Base-by-base conservation (phyloP, 2,113 vertebrate genomes). In the Xenus cinereus region DNA sequence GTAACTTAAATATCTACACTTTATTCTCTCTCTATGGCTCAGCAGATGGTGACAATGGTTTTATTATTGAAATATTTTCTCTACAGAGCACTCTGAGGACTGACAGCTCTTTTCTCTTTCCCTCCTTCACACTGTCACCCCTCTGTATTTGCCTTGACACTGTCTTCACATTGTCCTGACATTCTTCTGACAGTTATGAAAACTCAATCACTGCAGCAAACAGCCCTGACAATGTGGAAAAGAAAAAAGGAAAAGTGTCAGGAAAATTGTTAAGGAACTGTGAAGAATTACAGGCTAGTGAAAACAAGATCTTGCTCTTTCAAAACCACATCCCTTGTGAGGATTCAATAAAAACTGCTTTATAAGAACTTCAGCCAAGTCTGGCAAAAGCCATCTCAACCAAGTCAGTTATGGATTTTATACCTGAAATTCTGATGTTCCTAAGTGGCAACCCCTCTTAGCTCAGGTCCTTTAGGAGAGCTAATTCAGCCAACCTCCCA, bases 181-280 rank as follows among this genome's bases (percentile, higher is more conserved):
- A 87, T 95, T 87, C 77, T 92, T 95, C 92, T 90, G 92, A 86
- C 95, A 95, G 78, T 80, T 92, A 81, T 3, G 26, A 96, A 93
- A 94, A 93, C 95, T 93, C 92, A 92, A 87, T 97, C 94, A 93
- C 83, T 64, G n/a, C 50, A 92, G 87, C 78, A 89, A 96, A 87
- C 83, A 92, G 73, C 74, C 69, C 37, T 33, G 60, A 77, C 85
- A 93, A 75, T 30, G 39, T 0, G 0, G 76, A 92, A 39, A 83
- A 74, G 43, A 69, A 82, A 82, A 87, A 80, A 51, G 19, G 39
- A 64, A 60, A 68, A 92, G 75, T 8, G 45, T 51, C 78, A 64
- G 17, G 48, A 84, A 94, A 90, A 92, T 93, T 46, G 35, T 75
- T 82, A 92, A 89, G 66, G 53, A 90, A 79, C 33, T 62, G 54